Base-by-base conservation (phyloP, 1,140 invertebrate species). In the Hirudo medicinalis region DNA sequence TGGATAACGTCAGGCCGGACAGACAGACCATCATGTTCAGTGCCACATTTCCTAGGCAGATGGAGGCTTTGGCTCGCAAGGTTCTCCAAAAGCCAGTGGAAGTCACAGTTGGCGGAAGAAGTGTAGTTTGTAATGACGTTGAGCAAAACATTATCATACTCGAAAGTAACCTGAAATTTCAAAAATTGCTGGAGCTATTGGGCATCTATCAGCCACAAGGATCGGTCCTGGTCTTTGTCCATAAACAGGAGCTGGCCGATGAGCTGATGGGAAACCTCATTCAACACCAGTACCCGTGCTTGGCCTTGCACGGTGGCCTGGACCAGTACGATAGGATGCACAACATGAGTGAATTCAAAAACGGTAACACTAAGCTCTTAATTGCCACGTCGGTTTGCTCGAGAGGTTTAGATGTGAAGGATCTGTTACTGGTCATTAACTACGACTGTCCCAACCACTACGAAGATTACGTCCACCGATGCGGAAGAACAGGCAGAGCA, bases 381-480 rank as follows among this genome's bases (percentile, higher is more conserved):
- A 86, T 96, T 3, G 94, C 95, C 0, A 99, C 95, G 0, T 97
- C 94, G 19, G 94, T 99, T 0, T 94, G 94, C 17, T 95, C 95
- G 0, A 83, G 97, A 75, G 97, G 97, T 0, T 84, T 99, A 11
- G 97, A 99, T 83, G 96, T 99, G 0, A 98, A 98, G 80, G 92
- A 99, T 77, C 86, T 99, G 2, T 95, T 97, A 75, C 83, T 99
- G 1, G 97, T 99, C 2, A 89, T 99, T 0, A 99, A 99, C 82
- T 99, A 97, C 82, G 96, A 99, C 83, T 97, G 94, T 80, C 97
- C 97, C 0, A 99, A 99, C 85, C 97, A 99, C 83, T 99, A 99
- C 80, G 97, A 99, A 84, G 97, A 99, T 83, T 99, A 99, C 82
- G 96, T 99, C 15, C 97, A 99, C 82, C 85, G 97, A 77, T 97